Conservation (phyloP, 2,113 vertebrate genomes). For the Hymenochirus boettgeri region DNA sequence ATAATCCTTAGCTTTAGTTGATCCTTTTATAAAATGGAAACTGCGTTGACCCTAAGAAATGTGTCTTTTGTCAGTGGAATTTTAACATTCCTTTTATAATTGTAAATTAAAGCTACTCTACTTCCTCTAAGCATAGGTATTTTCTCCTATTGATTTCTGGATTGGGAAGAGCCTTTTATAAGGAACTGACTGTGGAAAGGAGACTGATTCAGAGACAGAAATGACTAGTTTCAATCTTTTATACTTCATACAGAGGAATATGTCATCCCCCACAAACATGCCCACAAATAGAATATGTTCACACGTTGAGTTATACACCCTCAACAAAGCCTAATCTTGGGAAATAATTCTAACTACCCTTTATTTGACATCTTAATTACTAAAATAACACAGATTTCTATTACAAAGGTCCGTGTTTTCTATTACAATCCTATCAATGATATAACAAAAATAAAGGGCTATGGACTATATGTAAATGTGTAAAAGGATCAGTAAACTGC, state of each 20-base stretch:
- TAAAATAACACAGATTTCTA: slow-evolving; percentile 27
- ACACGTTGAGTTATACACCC: slow-evolving; percentile 30
- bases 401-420: not conserved
- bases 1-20: no score
- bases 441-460: no score
- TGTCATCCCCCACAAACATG: slow-evolving; percentile 33
- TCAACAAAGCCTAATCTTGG: slow-evolving; percentile 26
- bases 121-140: not conserved
- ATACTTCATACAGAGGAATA: slow-evolving; percentile 27
- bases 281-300: slow-evolving; percentile 42
- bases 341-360: slow-evolving; percentile 41
- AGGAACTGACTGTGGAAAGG: slow-evolving; percentile 21
- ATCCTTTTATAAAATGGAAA: no score
- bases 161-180: slow-evolving; percentile 18
- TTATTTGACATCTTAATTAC: slow-evolving; percentile 42
- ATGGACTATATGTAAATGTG: no score
- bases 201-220: slow-evolving; percentile 42
- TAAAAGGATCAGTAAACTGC: no score
- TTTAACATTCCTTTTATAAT: no score
- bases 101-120: not conserved
- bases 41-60: no score
- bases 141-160: slow-evolving; percentile 13
- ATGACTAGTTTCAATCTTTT: slow-evolving; percentile 39
- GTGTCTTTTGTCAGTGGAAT: no score
- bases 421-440: no score